A percentile compares a stretch with the other conserved stretches of the same genome.
Conservation (phyloP, 1,140 invertebrate species). For the Aphis craccivora region DNA sequence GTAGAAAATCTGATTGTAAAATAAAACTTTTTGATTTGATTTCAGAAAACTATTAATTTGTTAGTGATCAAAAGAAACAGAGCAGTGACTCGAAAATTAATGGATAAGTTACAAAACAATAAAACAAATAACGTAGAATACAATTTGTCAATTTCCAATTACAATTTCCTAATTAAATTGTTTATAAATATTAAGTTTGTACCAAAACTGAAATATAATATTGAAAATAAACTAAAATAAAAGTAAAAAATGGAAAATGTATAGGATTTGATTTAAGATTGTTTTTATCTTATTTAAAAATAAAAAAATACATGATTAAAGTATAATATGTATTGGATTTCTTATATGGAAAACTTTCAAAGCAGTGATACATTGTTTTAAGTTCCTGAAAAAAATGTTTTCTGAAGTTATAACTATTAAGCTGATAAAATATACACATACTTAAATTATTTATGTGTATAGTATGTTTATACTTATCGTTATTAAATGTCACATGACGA, state of each 20-base stretch:
- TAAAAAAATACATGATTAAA: not conserved
- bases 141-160: no score
- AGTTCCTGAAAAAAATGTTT: not conserved
- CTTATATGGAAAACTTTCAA: no score
- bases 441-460: not conserved
- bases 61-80: no score
- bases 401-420: not conserved
- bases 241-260: not conserved
- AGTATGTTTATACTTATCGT: not conserved
- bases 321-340: not conserved
- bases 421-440: not conserved
- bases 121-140: no score
- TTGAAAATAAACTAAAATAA: not conserved
- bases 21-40: no score
- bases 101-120: no score
- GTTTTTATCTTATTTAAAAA: not conserved
- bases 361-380: no score
- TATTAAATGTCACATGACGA: not conserved
- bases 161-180: no score
- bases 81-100: no score
- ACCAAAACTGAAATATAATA: not conserved
- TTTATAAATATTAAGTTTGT: no score
- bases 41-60: no score
- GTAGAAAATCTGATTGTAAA: no score
- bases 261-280: not conserved